A percentile compares a stretch with the other conserved stretches of the same genome.
phyloP scores from a whole-genome alignment of 2,888 invertebrate species.

The Schizotus pectinicornis region DNA sequence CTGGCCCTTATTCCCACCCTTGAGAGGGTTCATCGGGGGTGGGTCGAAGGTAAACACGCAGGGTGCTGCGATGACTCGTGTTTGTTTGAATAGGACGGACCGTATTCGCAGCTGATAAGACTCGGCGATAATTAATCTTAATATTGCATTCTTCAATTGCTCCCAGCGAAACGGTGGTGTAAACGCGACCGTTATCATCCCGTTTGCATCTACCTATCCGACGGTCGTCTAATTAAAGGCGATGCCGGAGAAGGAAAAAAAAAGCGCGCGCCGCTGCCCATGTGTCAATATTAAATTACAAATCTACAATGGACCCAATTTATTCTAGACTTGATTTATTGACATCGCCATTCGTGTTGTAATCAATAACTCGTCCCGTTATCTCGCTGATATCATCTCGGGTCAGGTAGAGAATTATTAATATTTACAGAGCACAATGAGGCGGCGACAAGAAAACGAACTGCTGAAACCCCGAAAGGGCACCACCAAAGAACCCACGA shows the following conservation, averaged over 20 bases:
- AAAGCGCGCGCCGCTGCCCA: slow-evolving; percentile 22
- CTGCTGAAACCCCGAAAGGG: slow-evolving; percentile 1
- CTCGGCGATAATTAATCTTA: slow-evolving; percentile 56
- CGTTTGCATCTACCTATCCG: slow-evolving; percentile 45
- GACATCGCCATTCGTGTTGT: slow-evolving; percentile 30
- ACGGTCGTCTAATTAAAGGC: slow-evolving; percentile 40
- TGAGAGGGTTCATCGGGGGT: slow-evolving; percentile 20
- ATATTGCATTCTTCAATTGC: slow-evolving; percentile 57
- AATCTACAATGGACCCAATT: slow-evolving; percentile 35
- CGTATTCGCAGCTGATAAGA: slow-evolving; percentile 51
- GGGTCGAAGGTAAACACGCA: slow-evolving; percentile 40
- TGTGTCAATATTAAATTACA: slow-evolving; percentile 47
- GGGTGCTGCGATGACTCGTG: slow-evolving; percentile 50
- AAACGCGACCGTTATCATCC: slow-evolving; percentile 36
- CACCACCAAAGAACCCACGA: too few relatives aligned
- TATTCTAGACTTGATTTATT: slow-evolving; percentile 26
- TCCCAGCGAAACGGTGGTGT: slow-evolving; percentile 9
- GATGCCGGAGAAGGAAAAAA: slow-evolving; percentile 22
- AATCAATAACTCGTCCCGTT: slow-evolving; percentile 27
- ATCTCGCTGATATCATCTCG: slow-evolving; percentile 14
- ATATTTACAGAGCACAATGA: slow-evolving; percentile 9
- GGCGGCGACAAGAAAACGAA: neutral
- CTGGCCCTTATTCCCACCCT: slow-evolving; percentile 26
- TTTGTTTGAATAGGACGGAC: slow-evolving; percentile 57
- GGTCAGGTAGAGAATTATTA: slow-evolving; percentile 18